These are phyloP conservation scores for Arothron firmamentum DNA, from an alignment of 2,113 vertebrate species.

Conservation along the genomic window DNA sequence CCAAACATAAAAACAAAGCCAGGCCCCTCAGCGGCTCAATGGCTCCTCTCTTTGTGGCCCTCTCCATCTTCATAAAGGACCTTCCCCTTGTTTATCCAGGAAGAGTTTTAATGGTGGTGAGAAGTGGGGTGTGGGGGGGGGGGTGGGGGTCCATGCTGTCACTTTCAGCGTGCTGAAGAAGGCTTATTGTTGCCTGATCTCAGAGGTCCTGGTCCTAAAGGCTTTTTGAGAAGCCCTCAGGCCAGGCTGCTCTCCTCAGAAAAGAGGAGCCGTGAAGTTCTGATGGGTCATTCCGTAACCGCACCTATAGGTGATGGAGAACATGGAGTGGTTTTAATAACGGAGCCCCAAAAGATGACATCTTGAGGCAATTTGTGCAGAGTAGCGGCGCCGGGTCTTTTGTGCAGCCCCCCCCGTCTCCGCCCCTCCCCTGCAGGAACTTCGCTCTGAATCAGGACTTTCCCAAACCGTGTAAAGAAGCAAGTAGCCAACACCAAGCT, in stretches of 20 bases:
- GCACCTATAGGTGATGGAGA: slow-evolving; percentile 13
- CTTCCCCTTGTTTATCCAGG: slow-evolving; percentile 73
- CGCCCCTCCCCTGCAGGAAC: slow-evolving; percentile 12
- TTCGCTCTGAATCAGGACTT: slow-evolving; percentile 18
- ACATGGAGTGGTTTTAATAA: slow-evolving; percentile 16
- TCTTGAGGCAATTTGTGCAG: neutral
- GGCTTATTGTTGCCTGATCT: slow-evolving; percentile 59
- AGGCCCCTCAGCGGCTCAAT: slow-evolving; percentile 62
- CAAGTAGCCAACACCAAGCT: slow-evolving; percentile 29
- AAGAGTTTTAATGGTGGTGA: slow-evolving; percentile 64
- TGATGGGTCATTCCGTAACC: slow-evolving; percentile 26
- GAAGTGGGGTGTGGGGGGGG: neutral
- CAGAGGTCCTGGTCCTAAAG: slow-evolving; percentile 52
- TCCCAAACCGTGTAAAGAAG: slow-evolving; percentile 29
- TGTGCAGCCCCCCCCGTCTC: neutral
- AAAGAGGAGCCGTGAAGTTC: slow-evolving; percentile 41
- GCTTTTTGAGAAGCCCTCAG: slow-evolving; percentile 44
- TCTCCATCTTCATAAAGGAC: slow-evolving; percentile 73
- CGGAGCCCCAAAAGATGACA: slow-evolving; percentile 3
- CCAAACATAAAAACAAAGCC: slow-evolving; percentile 67
- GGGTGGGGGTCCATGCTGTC: slow-evolving; percentile 62
- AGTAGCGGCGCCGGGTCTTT: neutral
- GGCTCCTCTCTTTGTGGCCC: slow-evolving; percentile 70
- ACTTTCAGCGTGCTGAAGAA: slow-evolving; percentile 61
- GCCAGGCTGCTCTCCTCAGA: slow-evolving; percentile 38